Evolutionary conservation across 2,113 vertebrate species (phyloP), one percentile per base, ranked within the genome.

Genomic region (Halcyon senegalensis): DNA sequence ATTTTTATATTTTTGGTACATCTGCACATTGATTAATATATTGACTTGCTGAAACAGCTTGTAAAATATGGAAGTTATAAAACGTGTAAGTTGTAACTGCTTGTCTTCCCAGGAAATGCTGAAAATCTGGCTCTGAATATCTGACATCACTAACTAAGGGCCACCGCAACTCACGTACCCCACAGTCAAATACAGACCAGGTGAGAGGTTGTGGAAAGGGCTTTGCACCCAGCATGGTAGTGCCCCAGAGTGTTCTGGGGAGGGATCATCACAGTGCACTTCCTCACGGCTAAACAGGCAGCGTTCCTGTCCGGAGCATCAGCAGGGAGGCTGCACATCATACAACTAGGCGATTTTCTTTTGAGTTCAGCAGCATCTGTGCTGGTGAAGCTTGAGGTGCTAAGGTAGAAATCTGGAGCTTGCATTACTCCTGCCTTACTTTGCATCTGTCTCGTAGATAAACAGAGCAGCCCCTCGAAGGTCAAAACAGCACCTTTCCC

Each of bases 401-500:
- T 92, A 64, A 78, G 86, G 77, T 43, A 89, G 92, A 91, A 76
- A 60, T 82, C 77, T 90, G 95, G 84, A 87, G 77, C 86, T 89
- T 59, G 77, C 95, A 85, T 94, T 94, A 63, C 87, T 82, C 27
- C 84, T 77, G 86, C 62, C 89, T 91, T 89, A 46, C 73, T 50
- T 91, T 37, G 77, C 81, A 77, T 91, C 91, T 89, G 67, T 85
- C 96, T 85, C 46, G 58, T 56, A 91, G 69, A 91, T 85, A 91
- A 94, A 91, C 89, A 82, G 81, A 94, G 50, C 89, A 67, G 66
- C 66, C 50, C 39, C 84, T 76, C 33, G 2, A 70, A 87, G 89
- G 89, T 89, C 91, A 84, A 43, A 94, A 43, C 80, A 74, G 78
- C 84, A 87, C 93, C 91, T 87, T 96, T 92, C 81, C 83, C 77